Conservation (phyloP, 1,140 invertebrate species). For the Lycorma delicatula region DNA sequence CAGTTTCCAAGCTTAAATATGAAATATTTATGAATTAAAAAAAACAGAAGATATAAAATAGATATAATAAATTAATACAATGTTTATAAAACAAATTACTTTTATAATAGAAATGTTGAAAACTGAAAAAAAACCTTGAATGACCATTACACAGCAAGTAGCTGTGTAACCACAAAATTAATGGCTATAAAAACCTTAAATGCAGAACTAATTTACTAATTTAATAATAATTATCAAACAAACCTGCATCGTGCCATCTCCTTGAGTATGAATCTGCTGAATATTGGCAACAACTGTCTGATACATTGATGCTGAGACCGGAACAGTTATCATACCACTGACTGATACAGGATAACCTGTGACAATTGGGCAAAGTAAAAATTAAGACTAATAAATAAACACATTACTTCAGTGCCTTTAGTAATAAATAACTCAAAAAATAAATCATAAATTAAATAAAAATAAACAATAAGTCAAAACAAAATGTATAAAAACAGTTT, state of each 20-base stretch:
- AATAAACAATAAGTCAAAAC: too few relatives aligned
- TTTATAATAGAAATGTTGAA: not conserved
- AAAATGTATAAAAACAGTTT: too few relatives aligned
- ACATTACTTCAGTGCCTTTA: too few relatives aligned
- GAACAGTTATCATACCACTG: slow-evolving; percentile 90
- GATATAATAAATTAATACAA: not conserved
- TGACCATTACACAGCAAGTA: not conserved
- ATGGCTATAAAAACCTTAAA: not conserved
- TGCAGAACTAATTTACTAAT: not conserved
- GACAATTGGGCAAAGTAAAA: too few relatives aligned
- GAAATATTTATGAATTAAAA: too few relatives aligned
- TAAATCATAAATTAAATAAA: too few relatives aligned
- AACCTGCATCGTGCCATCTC: slow-evolving; percentile 66
- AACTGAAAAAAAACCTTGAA: not conserved
- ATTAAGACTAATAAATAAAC: too few relatives aligned
- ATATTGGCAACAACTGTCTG: slow-evolving; percentile 92
- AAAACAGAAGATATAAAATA: not conserved
- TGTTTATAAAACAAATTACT: not conserved
- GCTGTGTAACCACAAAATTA: not conserved
- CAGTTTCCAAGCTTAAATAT: too few relatives aligned
- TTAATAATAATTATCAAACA: not conserved
- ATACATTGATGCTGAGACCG: slow-evolving; percentile 91
- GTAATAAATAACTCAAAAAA: too few relatives aligned
- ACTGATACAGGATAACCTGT: slow-evolving; percentile 77
- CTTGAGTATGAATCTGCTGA: slow-evolving; percentile 63